Base-by-base conservation (phyloP, 1,140 invertebrate species). In the Drosophila azteca region DNA sequence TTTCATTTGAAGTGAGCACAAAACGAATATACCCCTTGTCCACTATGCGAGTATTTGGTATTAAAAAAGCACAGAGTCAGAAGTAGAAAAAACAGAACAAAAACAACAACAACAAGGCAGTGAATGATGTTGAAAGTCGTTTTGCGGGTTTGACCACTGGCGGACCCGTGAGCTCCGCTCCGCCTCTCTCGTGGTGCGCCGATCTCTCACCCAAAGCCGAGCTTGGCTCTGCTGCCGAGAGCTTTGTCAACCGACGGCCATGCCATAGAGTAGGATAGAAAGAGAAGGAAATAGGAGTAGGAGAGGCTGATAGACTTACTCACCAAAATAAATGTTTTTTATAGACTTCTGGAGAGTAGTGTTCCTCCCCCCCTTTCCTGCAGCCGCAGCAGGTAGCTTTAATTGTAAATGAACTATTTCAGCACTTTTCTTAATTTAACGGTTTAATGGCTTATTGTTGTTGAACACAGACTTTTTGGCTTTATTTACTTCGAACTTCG, bases 121-220 rank as follows among this genome's bases (percentile, higher is more conserved):
- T 26, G 24, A 26, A 26, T 26, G 24, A 90, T 90, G 89, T 90
- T 90, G 89, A 90, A 90, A 90, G 89, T 90, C 88, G 89, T 90
- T 90, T 90, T 88, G 83, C 89, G 68, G 84, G 83, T 90, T 90
- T 82, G 54, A 64, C 72, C 71, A 53, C 69, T 67, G 72, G 48
- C 64, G 72, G 52, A 57, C 58, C 48, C 26, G 41, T 24, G 54
- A 15, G 54, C 22, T 61, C 49, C 51, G 60, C 48, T 61, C 57
- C 59, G 60, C 48, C 48, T 20, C 69, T 51, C 39, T 64, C 41
- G 35, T 4, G 3, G 3, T 5, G 3, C 31, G 26, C 6, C 6
- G 35, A 17, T 48, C 17, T 35, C 31, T 13, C 8, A 29, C 44
- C 45, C 22, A 51, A 63, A 72, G 71, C 53, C 26, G 46, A 2